Evolutionary conservation across 1,140 invertebrate species (phyloP), one percentile per base, ranked within the genome.

Genomic region (Bombus sibiricus): DNA sequence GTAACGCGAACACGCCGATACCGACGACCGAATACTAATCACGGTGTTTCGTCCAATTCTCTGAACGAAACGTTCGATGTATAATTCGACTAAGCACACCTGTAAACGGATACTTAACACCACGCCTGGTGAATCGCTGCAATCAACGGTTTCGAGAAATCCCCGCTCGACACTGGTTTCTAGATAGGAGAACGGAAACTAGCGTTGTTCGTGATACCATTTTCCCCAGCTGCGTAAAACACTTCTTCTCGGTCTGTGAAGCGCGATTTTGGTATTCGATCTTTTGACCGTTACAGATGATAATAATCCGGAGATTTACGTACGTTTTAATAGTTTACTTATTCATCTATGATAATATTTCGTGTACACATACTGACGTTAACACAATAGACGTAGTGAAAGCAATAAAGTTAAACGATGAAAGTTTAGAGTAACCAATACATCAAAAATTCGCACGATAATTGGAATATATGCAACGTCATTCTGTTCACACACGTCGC

Each of bases 1-100:
- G 81, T 83, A 83, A 83, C 43, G 22, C 37, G 47, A 28, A 77
- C 62, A 57, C 62, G 53, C 28, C 53, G 37, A 13, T 73, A 25
- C 34, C 74, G 74, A 32, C 74, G 81, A 78, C 78, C 81, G 81
- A 83, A 83, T 83, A 57, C 74, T 83, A 77, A 83, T 83, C 64
- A 53, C 73, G 62, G 43, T 39, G 62, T 69, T 41, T 43, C 71
- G 53, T 73, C 13, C 71, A 47, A 34, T 57, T 34, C 47, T 8
- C 32, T 15, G 32, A 41, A 34, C 47, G 47, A 83, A 77, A 77
- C 74, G 34, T n/a, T 6, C 59, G 34, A 64, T 53, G 43, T 32
- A 64, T 77, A 83, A 83, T 78, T 83, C 64, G 81, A 28, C 6
- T 25, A 32, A 41, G 81, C 81, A 69, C 74, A 83, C 64, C 74